phyloP scores from a whole-genome alignment of 2,888 invertebrate genomes.

The Drosophila acutilabella region DNA sequence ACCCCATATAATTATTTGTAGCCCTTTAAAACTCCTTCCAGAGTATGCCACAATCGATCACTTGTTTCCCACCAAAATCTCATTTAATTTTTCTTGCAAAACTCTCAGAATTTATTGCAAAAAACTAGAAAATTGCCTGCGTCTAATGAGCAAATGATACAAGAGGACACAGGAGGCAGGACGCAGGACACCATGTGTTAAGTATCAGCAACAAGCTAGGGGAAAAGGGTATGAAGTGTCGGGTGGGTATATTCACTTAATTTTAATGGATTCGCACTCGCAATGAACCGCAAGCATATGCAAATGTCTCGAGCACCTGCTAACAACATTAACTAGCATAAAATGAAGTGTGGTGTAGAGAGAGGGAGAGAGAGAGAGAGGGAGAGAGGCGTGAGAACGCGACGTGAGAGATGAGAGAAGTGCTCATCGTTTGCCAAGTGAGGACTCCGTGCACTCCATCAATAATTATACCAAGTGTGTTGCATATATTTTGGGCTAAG shows the following conservation, averaged over 20 bases:
- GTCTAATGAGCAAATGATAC: conserved; percentile 74
- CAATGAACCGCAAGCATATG: conserved; percentile 78
- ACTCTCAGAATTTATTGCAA: conserved; percentile 63
- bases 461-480: conserved; percentile 72
- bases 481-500: conserved; percentile 68
- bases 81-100: conserved; percentile 20
- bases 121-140: conserved; percentile 54
- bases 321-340: conserved; percentile 76
- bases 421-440: conserved; percentile 59
- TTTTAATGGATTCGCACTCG: conserved; percentile 81
- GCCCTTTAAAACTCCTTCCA: background rate
- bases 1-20: background rate
- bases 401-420: conserved; percentile 1
- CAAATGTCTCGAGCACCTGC: conserved; percentile 80
- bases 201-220: background rate
- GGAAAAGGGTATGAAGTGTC: background rate
- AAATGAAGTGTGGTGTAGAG: conserved; percentile 40
- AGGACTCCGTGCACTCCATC: conserved; percentile 65
- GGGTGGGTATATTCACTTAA: conserved; percentile 53
- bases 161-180: background rate
- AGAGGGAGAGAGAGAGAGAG: background rate
- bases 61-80: background rate
- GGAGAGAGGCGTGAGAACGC: background rate
- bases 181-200: background rate
- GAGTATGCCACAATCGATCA: background rate